phyloP scores from a whole-genome alignment of 2,888 invertebrate species.

The Euplexia lucipara region DNA sequence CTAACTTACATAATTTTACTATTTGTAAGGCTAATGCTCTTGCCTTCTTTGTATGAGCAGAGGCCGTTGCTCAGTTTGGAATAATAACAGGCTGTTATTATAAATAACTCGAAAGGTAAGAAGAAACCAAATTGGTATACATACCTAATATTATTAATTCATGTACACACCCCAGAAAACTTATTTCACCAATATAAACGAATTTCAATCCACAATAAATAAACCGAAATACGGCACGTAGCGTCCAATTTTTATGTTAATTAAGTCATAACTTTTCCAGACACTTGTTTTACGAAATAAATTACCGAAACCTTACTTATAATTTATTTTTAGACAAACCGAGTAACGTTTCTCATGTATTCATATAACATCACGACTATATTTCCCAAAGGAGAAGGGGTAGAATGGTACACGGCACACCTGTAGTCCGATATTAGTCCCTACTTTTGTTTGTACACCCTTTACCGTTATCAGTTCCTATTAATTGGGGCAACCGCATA shows the following conservation, averaged over 20 bases:
- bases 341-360: constrained; percentile 32
- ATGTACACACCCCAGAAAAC: constrained; percentile 4
- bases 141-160: constrained; percentile 17
- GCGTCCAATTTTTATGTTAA: constrained; percentile 44
- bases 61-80: too few relatives aligned
- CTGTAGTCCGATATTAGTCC: too few relatives aligned
- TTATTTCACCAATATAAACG: constrained; percentile 29
- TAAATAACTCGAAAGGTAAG: not conserved
- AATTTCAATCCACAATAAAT: constrained; percentile 32
- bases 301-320: constrained; percentile 1
- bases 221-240: constrained; percentile 8
- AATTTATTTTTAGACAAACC: constrained; percentile 23
- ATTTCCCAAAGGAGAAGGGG: constrained; percentile 42
- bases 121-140: constrained; percentile 4
- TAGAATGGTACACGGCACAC: constrained; percentile 31
- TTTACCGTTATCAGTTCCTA: constrained; percentile 33
- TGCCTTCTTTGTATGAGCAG: too few relatives aligned
- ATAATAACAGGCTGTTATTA: too few relatives aligned
- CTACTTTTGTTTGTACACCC: constrained; percentile 15
- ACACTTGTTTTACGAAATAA: constrained; percentile 26
- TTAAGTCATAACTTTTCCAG: constrained; percentile 39
- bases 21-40: too few relatives aligned
- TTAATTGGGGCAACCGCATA: constrained; percentile 33
- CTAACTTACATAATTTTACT: too few relatives aligned
- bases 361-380: constrained; percentile 18